These are phyloP conservation scores for Oncorhynchus tshawytscha DNA, from an alignment of 2,113 vertebrate genomes.

Conservation along the genomic window DNA sequence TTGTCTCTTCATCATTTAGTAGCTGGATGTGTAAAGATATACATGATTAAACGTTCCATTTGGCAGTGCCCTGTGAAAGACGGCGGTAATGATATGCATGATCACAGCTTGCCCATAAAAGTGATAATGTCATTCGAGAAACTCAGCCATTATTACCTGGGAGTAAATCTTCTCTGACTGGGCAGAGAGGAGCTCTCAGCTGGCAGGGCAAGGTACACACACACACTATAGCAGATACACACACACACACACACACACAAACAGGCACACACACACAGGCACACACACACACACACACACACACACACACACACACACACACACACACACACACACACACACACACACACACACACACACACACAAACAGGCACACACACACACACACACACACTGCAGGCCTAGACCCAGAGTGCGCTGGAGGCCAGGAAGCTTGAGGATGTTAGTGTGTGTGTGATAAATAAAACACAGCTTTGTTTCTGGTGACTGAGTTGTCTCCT, in stretches of 20 bases:
- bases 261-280: neutral
- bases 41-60: slow-evolving; percentile 35
- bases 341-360: neutral
- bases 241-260: neutral
- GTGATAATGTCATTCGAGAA: neutral
- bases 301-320: neutral
- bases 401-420: neutral
- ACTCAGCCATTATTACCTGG: slow-evolving; percentile 36
- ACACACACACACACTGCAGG: neutral
- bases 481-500: slow-evolving; percentile 36
- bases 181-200: slow-evolving; percentile 6
- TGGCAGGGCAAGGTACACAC: slow-evolving; percentile 26
- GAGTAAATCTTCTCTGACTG: slow-evolving; percentile 32
- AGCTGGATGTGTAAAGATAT: slow-evolving; percentile 20
- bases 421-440: neutral
- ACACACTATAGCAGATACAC: neutral
- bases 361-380: neutral
- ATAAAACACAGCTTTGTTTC: slow-evolving; percentile 44
- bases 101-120: slow-evolving; percentile 19
- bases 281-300: neutral
- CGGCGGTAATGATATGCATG: slow-evolving; percentile 37
- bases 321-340: neutral
- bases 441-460: slow-evolving; percentile 16
- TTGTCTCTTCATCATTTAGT: slow-evolving; percentile 16
- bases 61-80: slow-evolving; percentile 16